Conservation (phyloP, 2,797 vertebrate species). For the Emydoidea blandingii region DNA sequence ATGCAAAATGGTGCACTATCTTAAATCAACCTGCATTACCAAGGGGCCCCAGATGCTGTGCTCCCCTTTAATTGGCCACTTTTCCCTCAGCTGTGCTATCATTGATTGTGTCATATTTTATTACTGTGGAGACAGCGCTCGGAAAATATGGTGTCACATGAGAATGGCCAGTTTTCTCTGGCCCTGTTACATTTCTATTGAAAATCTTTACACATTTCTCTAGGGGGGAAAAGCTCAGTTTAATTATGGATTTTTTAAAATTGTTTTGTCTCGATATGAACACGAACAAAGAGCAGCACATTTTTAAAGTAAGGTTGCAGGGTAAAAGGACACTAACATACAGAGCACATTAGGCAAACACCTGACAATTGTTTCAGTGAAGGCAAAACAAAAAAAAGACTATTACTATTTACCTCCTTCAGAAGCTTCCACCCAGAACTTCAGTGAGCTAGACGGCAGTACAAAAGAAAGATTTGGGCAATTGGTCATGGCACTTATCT, state of each 20-base stretch:
- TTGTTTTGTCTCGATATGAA: rapidly evolving
- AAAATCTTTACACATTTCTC: neutral
- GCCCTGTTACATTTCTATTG: neutral
- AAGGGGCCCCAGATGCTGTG: neutral
- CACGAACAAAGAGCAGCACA: neutral
- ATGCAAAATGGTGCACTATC: neutral
- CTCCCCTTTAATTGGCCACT: conserved; percentile 1
- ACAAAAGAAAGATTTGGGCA: neutral
- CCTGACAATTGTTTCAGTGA: neutral
- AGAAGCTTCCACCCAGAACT: neutral
- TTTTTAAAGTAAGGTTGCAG: neutral
- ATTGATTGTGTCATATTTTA: conserved; percentile 22
- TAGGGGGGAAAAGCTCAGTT: neutral
- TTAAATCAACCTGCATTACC: neutral
- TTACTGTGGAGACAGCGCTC: neutral
- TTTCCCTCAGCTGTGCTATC: conserved; percentile 31
- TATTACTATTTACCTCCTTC: neutral
- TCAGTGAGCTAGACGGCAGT: neutral
- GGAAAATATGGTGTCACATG: neutral
- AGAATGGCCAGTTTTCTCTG: neutral
- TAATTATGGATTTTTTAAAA: neutral
- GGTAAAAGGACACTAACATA: neutral
- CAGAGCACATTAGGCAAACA: neutral
- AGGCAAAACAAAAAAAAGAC: neutral
- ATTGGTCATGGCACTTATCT: conserved; percentile 24